Evolutionary conservation across 2,113 vertebrate species (phyloP), one percentile per base, ranked within the genome.

Genomic region (Onychostruthus taczanowskii): DNA sequence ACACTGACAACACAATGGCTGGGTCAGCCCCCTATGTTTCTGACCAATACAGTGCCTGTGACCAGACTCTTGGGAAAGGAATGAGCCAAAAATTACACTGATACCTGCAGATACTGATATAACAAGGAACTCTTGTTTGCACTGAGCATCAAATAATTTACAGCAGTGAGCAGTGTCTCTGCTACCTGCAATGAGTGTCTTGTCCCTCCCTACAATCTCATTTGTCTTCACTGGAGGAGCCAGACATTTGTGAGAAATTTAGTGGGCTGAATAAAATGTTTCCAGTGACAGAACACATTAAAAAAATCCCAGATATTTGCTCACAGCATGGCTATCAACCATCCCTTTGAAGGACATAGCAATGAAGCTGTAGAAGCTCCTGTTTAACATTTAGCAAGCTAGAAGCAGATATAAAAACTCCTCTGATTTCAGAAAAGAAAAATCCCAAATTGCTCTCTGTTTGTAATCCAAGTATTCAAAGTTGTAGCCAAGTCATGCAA

Each of bases 41-140:
- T 44, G 17, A 61, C 23, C 2, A 1, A 52, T 41, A n/a, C 17
- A 49, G 23, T 59, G 44, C 41, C 58, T 63, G 39, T 0, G 0
- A 79, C 21, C 28, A 61, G 47, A 72, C 16, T 81, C 46, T 49
- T 44, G 26, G 61, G n/a, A 67, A 67, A 55, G 58, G n/a, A 93
- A 49, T 8, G 28, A 75, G 49, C 30, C 53, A 37, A 64, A 77
- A 84, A 26, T 41, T 41, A 44, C 18, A 31, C 5, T 14, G 21
- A 55, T 74, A 90, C 23, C 31, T 90, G 62, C 78, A 85, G 28
- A 78, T 64, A 68, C 14, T 35, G 18, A 55, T 30, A 31, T n/a
- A 58, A 79, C 20, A 66, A 35, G 17, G 44, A 92, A 72, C 2
- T 22, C 30, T 6, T 13, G 8, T 22, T 47, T 75, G 30, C 74